Percentiles rank a stretch among this genome's conserved stretches.
Conservation (phyloP, 2,888 invertebrate genomes). For the Agrotis ipsilon region DNA sequence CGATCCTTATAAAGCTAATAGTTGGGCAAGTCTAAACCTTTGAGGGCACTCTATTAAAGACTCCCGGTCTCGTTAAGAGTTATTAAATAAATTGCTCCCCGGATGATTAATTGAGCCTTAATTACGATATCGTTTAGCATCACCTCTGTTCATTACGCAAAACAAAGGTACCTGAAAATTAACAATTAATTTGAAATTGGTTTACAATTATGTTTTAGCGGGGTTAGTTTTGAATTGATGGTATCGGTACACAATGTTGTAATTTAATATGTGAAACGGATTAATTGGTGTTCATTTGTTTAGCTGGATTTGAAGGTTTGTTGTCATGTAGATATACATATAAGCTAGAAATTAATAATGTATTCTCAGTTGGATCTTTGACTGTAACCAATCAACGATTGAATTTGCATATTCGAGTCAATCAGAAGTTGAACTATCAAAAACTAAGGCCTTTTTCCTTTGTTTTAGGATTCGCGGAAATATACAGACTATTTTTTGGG, state of each 20-base stretch:
- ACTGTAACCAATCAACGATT: too few species aligned
- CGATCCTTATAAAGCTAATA: slow-evolving; percentile 60
- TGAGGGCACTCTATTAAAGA: slow-evolving; percentile 75
- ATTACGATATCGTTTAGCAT: slow-evolving; percentile 88
- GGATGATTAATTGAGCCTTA: slow-evolving; percentile 89
- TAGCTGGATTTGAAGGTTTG: slow-evolving; percentile 21
- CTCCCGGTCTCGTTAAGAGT: slow-evolving; percentile 80
- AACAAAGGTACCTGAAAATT: slow-evolving; percentile 64
- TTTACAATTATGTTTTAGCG: slow-evolving; percentile 41
- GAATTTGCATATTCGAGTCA: too few species aligned
- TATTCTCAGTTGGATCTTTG: too few species aligned
- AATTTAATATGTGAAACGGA: slow-evolving; percentile 18
- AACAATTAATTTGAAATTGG: slow-evolving; percentile 59
- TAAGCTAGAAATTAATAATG: too few species aligned
- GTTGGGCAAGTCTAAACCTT: slow-evolving; percentile 63
- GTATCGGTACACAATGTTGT: slow-evolving; percentile 17
- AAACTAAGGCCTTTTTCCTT: too few species aligned
- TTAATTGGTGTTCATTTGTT: slow-evolving; percentile 38
- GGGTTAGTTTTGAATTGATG: slow-evolving; percentile 35
- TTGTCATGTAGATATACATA: not conserved
- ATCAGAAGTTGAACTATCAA: too few species aligned
- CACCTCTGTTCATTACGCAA: slow-evolving; percentile 76
- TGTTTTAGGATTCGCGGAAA: not conserved
- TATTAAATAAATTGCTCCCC: slow-evolving; percentile 85
- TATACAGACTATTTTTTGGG: too few species aligned